Percentiles rank a stretch among this genome's conserved stretches.
These are phyloP conservation scores for Alethe diademata DNA, from an alignment of 2,113 vertebrate genomes.

Conservation along the genomic window DNA sequence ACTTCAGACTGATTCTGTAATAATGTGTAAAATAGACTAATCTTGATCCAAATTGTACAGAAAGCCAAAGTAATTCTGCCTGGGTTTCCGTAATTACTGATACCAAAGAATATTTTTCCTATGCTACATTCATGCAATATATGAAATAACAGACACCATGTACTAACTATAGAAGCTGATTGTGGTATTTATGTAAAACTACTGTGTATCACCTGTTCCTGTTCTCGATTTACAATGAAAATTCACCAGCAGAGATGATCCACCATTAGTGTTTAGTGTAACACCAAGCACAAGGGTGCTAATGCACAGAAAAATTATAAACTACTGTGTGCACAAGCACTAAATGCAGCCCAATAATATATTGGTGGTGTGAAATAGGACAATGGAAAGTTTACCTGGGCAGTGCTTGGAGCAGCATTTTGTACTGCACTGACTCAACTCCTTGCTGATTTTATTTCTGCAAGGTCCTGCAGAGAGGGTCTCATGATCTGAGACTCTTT, in stretches of 20 bases:
- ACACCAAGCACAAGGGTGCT: not conserved
- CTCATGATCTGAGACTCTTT: not conserved
- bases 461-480: fast-evolving
- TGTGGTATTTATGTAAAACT: not conserved
- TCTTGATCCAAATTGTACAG: not conserved
- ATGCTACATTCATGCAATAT: not conserved
- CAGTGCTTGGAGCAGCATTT: not conserved
- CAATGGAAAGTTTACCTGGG: not conserved
- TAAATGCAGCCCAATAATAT: not conserved
- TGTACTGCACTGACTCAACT: not conserved
- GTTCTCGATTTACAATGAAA: not conserved
- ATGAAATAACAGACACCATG: not conserved
- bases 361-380: not conserved
- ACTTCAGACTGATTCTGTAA: not conserved
- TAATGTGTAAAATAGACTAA: not conserved
- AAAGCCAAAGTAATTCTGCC: not conserved
- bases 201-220: not conserved
- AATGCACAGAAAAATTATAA: not conserved
- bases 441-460: not conserved
- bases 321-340: not conserved
- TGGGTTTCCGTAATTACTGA: not conserved
- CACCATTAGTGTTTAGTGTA: fast-evolving
- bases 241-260: not conserved
- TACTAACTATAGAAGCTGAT: not conserved
- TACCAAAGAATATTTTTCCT: not conserved